phyloP scores from a whole-genome alignment of 1,140 invertebrate species.

The Nilaparvata lugens region DNA sequence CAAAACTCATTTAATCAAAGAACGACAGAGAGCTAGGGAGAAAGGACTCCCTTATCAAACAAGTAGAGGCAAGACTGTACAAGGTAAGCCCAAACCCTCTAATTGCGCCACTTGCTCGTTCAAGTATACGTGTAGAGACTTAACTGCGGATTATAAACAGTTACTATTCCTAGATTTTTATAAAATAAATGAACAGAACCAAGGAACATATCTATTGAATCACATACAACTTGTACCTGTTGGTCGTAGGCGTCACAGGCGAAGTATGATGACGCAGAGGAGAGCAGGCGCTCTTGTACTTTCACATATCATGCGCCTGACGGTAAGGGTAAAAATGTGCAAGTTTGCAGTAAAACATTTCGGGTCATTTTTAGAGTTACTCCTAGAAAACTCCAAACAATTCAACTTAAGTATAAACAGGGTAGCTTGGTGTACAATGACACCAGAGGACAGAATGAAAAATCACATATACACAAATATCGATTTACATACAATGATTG shows the following conservation, averaged over 20 bases:
- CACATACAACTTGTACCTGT: conserved; percentile 9
- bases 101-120: background rate
- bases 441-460: background rate
- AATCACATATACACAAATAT: background rate
- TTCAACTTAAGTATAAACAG: conserved; percentile 8
- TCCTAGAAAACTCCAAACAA: conserved; percentile 5
- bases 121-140: conserved; percentile 10
- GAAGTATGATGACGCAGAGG: background rate
- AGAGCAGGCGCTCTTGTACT: conserved; percentile 12
- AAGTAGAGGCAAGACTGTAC: conserved; percentile 3
- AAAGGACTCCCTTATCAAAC: conserved; percentile 7
- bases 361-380: conserved; percentile 8
- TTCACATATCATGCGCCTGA: background rate
- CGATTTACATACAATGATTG: background rate
- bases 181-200: conserved; percentile 13
- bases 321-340: conserved; percentile 13
- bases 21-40: background rate
- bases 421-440: conserved; percentile 3
- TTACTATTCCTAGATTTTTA: conserved; percentile 12
- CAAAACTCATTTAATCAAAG: background rate
- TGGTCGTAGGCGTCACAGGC: conserved; percentile 7
- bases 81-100: background rate
- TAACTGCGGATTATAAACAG: conserved; percentile 7
- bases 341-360: conserved; percentile 11
- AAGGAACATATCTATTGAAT: conserved; percentile 5